Base-by-base conservation (phyloP, 2,888 invertebrate genomes). In the Caenorhabditis panamensis region DNA sequence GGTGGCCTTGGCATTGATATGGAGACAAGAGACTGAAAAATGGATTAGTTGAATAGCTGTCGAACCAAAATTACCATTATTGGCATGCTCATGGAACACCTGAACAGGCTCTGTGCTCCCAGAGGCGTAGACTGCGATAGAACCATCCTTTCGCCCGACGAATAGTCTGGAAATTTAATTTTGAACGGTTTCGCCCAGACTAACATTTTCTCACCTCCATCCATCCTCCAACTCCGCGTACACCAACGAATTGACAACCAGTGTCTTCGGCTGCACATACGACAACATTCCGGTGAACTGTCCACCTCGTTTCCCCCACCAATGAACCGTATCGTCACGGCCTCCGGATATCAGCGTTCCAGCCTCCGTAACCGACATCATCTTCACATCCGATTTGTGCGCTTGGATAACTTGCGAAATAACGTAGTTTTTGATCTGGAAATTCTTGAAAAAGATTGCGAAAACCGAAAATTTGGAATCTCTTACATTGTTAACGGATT, bases 11-110 rank as follows among this genome's bases (percentile, higher is more conserved):
- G 92, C 44, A 56, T 89, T 92, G 71, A 91, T 89, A 47, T 91
- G 91, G 56, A 93, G 88, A 36, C 92, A 89, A 88, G 93, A 93
- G 8, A 93, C 93, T 93, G 87, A 49, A 87, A 88, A 58, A 56
- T 11, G 20, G n/a, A 11, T 28, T 47, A 51, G 1, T 26, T 54
- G n/a, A n/a, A n/a, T n/a, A n/a, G n/a, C 51, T 53, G 37, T 28
- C 44, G 2, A 11, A 13, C 31, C 44, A 56, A 53, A 63, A 22
- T 56, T 53, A 86, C 86, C 86, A 36, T 87, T 87, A 20, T 75
- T 56, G 1, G 51, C 51, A 67, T 87, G 87, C 44, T 82, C 82
- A 5, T 64, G 63, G 28, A 79, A 81, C 2, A 80, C 44, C 0
- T 49, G 24, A 18, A 82, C 51, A 2, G 86, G 81, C n/a, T 82